Base-by-base conservation (phyloP, 2,888 invertebrate species). In the Hecatera dysodea region DNA sequence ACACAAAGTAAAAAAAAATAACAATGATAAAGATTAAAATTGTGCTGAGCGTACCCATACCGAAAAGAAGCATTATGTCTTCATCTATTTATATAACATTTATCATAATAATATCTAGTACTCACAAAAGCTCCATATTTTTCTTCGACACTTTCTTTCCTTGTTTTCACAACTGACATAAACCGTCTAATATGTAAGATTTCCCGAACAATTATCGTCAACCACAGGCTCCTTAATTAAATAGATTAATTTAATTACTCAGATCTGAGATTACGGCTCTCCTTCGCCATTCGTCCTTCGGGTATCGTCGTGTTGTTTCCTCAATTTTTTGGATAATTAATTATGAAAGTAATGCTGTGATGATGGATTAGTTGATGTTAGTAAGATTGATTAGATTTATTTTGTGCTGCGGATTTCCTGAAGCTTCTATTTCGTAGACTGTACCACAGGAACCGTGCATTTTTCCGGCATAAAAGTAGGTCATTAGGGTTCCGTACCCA, bases 221-320 rank as follows among this genome's bases (percentile, higher is more conserved):
- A 84, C 78, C 82, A 76, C 46, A 29, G 36, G 52, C 29, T 42
- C 66, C 65, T 68, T 83, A 84, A 83, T 83, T 82, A 83, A 77
- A 84, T 74, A 74, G 73, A 83, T 80, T 82, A 80, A 82, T 84
- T 81, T 68, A 84, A 84, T 84, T 79, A 84, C 79, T 44, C 33
- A 59, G 73, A 74, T 82, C 73, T 68, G 59, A 67, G 81, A 75
- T 77, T 75, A 73, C 72, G 46, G 48, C 46, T 53, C 72, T 62
- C 70, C 44, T 60, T 68, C 48, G 72, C 69, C 78, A 70, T 74
- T 73, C 78, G 57, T 73, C 65, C 27, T 59, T 75, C 52, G 29
- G 67, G 57, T 60, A 36, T 67, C 36, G 19, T 66, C 52, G 46
- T 79, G 73, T 60, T 69, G 44, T 59, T 53, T 57, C 29, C 52